Conservation (phyloP, 2,113 vertebrate genomes). For the Ceyx cyanopectus region DNA sequence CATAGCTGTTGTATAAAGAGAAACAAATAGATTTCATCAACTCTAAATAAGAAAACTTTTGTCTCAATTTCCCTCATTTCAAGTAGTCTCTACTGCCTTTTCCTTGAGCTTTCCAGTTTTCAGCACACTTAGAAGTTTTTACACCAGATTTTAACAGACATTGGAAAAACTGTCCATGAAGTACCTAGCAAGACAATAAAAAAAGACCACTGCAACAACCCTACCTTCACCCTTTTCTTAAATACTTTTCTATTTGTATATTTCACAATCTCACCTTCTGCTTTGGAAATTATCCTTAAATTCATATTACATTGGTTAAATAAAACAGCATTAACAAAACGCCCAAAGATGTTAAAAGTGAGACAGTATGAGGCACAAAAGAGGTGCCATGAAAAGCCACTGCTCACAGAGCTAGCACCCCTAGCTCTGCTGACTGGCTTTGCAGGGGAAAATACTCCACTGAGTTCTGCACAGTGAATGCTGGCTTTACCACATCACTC, state of each 20-base stretch:
- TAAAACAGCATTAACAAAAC: neutral
- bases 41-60: neutral
- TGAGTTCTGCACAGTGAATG: neutral
- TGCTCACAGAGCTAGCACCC: neutral
- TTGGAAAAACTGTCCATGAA: neutral
- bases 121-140: neutral
- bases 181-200: neutral
- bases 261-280: neutral
- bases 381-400: neutral
- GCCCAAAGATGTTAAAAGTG: neutral
- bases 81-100: neutral
- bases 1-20: neutral
- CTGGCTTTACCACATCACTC: neutral
- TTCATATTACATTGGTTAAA: neutral
- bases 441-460: neutral
- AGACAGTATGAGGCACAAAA: neutral
- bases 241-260: neutral
- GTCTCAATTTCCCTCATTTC: neutral
- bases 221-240: neutral
- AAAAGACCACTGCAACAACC: neutral
- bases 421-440: neutral
- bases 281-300: neutral
- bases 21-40: neutral
- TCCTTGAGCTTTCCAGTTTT: neutral
- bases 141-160: neutral